Percentiles rank a stretch among this genome's conserved stretches.
Evolutionary conservation across 2,113 vertebrate genomes (phyloP).

Genomic region (Grantiella picta): DNA sequence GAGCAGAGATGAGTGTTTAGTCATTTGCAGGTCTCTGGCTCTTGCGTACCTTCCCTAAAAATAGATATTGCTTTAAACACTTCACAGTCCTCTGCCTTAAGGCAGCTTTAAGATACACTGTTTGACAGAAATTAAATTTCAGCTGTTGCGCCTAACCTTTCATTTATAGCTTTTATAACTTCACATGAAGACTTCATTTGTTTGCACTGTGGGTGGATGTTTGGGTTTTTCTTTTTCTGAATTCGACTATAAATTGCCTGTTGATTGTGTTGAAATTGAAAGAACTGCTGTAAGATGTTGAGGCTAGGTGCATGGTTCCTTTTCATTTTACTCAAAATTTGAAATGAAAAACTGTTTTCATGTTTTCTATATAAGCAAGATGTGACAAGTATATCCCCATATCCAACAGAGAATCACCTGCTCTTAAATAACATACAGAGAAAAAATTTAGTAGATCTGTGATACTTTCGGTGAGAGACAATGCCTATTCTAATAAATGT

Average conservation of each 20-base stretch:
- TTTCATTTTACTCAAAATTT: neutral
- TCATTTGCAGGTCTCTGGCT: neutral
- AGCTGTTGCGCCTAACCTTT: neutral
- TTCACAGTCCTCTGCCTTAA: neutral
- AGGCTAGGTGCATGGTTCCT: neutral
- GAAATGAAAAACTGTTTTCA: neutral
- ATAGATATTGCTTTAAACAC: neutral
- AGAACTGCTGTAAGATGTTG: neutral
- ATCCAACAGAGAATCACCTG: neutral
- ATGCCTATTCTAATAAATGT: neutral
- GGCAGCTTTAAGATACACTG: neutral
- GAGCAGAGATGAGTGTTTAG: neutral
- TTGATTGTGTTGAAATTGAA: neutral
- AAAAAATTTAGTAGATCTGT: neutral
- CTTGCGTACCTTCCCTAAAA: neutral
- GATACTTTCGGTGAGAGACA: neutral
- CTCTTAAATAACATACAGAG: neutral
- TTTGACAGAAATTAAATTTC: neutral
- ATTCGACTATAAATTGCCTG: neutral
- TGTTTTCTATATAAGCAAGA: neutral
- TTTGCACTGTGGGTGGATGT: neutral
- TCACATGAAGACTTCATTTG: neutral
- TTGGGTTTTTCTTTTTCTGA: neutral
- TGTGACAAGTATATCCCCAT: rapidly evolving
- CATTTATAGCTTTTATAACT: neutral